phyloP scores from a whole-genome alignment of 2,888 invertebrate genomes.

The Odontomyia ornata region DNA sequence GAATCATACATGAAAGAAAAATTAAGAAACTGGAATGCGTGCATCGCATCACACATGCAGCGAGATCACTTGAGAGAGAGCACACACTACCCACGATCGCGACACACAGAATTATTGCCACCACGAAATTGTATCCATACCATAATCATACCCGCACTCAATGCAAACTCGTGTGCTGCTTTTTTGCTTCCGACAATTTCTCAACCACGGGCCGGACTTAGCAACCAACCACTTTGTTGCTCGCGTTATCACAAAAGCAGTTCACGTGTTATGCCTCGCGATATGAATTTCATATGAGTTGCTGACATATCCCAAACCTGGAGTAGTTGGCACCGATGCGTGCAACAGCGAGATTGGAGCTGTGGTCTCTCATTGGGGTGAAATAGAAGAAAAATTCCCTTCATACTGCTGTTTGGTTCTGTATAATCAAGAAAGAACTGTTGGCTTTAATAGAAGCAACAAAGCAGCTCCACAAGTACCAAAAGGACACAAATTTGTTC shows the following conservation, averaged over 20 bases:
- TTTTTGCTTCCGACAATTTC: background rate
- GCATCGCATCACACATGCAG: constrained; percentile 2
- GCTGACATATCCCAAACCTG: too few relatives aligned
- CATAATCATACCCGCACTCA: constrained; percentile 36
- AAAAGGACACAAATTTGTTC: too few relatives aligned
- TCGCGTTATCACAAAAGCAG: constrained; percentile 29
- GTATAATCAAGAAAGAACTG: too few relatives aligned
- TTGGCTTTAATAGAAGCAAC: too few relatives aligned
- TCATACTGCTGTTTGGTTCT: too few relatives aligned
- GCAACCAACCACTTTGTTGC: background rate
- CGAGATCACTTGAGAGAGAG: background rate
- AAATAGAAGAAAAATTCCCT: too few relatives aligned
- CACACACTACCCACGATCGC: background rate
- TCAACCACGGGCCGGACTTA: background rate
- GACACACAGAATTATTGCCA: constrained; percentile 9
- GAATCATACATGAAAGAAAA: background rate
- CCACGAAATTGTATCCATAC: background rate
- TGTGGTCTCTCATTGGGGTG: too few relatives aligned
- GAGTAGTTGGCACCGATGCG: too few relatives aligned
- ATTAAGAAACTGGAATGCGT: background rate
- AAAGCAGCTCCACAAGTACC: too few relatives aligned
- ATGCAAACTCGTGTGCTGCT: constrained; percentile 25
- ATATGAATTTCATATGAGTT: too few relatives aligned
- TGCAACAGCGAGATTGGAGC: too few relatives aligned
- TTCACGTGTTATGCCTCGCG: background rate